Conservation (phyloP, 2,113 vertebrate genomes). For the Cottus gobio region DNA sequence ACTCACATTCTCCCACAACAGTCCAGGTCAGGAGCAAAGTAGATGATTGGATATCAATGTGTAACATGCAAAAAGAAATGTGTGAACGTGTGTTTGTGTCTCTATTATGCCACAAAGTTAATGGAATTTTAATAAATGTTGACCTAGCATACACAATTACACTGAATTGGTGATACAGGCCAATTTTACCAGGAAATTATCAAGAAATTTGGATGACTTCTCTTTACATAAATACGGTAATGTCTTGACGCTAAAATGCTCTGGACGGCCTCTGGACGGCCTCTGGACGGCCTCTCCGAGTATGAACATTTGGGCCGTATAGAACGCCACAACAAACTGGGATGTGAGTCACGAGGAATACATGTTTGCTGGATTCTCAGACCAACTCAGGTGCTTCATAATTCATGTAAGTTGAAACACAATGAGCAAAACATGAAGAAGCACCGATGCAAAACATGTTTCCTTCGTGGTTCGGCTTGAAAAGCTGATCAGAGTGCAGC, state of each 20-base stretch:
- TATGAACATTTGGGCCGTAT: neutral
- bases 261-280: neutral
- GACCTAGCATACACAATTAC: too few species aligned
- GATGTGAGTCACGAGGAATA: neutral
- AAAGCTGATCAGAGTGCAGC: neutral
- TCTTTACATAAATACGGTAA: neutral
- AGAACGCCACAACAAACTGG: neutral
- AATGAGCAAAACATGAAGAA: neutral
- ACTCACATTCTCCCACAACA: conserved; percentile 30
- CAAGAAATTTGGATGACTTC: neutral
- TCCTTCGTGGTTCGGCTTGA: neutral
- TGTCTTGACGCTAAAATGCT: neutral
- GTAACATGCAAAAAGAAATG: neutral
- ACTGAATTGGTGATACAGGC: neutral
- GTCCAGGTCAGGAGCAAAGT: conserved; percentile 26
- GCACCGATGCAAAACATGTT: conserved; percentile 9
- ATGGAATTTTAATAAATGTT: neutral
- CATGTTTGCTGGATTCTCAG: neutral
- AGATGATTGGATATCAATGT: neutral
- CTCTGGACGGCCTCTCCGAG: neutral
- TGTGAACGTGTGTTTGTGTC: neutral
- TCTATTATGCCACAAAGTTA: neutral
- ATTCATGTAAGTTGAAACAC: conserved; percentile 17
- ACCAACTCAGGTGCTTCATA: conserved; percentile 9
- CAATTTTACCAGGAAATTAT: neutral